Conservation (phyloP, 2,797 vertebrate species). For the Propithecus perrieri region DNA sequence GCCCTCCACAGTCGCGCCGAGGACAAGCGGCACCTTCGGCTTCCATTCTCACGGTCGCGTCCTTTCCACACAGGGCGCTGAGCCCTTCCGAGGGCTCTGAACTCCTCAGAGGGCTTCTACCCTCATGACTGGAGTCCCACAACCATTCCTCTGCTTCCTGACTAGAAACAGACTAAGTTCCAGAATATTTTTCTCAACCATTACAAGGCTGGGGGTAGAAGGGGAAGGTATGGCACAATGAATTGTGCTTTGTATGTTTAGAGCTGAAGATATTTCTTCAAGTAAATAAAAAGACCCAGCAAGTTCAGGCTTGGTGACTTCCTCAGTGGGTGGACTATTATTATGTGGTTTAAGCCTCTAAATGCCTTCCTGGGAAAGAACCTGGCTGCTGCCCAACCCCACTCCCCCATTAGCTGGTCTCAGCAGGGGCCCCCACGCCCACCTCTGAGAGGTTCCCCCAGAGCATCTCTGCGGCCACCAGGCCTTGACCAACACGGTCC, state of each 20-base stretch:
- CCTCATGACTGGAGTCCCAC: not conserved
- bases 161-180: slow-evolving; percentile 30
- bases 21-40: not conserved
- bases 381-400: slow-evolving; percentile 45
- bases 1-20: rapidly evolving
- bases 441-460: not conserved
- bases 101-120: not conserved
- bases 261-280: slow-evolving; percentile 60
- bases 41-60: rapidly evolving
- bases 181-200: slow-evolving; percentile 19
- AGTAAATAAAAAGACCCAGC: slow-evolving; percentile 66
- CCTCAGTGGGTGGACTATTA: slow-evolving; percentile 57
- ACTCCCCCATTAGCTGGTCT: not conserved
- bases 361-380: slow-evolving; percentile 60
- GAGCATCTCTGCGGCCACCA: not conserved
- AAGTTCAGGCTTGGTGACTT: slow-evolving; percentile 67
- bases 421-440: not conserved
- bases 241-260: slow-evolving; percentile 33
- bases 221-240: not conserved
- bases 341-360: slow-evolving; percentile 63
- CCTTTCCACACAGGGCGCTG: not conserved
- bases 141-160: not conserved
- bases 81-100: not conserved
- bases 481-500: not conserved
- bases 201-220: not conserved